A percentile compares a stretch with the other conserved stretches of the same genome.
Conservation (phyloP, 2,888 invertebrate species). For the Orthonevra nobilis region DNA sequence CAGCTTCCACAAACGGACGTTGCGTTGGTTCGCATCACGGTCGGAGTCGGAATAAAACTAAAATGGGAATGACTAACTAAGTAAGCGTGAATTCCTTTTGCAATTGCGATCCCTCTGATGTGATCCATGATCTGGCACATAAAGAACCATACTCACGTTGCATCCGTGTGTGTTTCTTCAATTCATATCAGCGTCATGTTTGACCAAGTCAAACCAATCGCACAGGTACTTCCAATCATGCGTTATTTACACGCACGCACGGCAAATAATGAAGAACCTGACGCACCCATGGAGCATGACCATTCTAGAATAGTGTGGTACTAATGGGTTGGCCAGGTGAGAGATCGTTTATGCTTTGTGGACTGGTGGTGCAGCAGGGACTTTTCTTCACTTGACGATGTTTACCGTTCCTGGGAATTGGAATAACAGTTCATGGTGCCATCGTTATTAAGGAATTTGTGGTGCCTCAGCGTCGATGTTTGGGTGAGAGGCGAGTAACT, state of each 20-base stretch:
- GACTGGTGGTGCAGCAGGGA: not conserved
- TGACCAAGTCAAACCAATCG: constrained; percentile 36
- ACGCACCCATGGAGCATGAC: constrained; percentile 46
- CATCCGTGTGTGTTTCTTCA: constrained; percentile 11
- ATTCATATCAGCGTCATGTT: constrained; percentile 42
- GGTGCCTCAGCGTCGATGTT: not conserved
- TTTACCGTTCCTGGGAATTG: constrained; percentile 42
- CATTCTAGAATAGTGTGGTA: constrained; percentile 22
- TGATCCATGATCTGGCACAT: constrained; percentile 44
- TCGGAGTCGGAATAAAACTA: constrained; percentile 14
- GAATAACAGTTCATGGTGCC: constrained; percentile 20
- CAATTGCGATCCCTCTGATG: not conserved
- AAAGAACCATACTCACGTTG: constrained; percentile 6
- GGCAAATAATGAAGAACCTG: constrained; percentile 52
- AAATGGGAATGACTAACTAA: constrained; percentile 31
- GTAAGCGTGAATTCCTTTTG: constrained; percentile 33
- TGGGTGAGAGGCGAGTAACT: too few relatives aligned
- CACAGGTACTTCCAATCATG: constrained; percentile 23
- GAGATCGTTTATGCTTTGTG: constrained; percentile 20
- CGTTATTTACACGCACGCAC: constrained; percentile 43
- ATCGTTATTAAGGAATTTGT: constrained; percentile 17
- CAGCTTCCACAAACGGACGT: constrained; percentile 4
- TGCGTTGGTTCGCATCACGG: constrained; percentile 16
- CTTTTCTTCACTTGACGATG: constrained; percentile 4
- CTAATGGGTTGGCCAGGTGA: constrained; percentile 30